Evolutionary conservation across 1,140 invertebrate genomes (phyloP).

Genomic region (Leptonema lineaticorne): DNA sequence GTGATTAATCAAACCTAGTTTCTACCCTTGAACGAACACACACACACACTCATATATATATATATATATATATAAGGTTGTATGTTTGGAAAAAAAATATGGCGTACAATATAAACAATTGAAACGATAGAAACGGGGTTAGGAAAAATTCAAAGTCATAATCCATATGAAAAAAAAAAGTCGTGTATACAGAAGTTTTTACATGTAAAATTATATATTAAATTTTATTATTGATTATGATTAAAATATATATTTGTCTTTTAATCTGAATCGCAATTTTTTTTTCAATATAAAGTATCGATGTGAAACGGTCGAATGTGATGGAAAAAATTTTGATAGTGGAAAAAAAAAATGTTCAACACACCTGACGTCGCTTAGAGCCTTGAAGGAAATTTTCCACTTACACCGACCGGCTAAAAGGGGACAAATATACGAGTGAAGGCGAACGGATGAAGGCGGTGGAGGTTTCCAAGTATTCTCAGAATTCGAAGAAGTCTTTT

Average conservation of each 20-base stretch:
- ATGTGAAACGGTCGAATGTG: no score
- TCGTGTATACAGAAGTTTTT: no score
- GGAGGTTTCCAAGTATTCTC: constrained; percentile 7
- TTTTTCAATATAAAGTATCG: no score
- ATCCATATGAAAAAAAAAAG: no score
- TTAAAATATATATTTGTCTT: no score
- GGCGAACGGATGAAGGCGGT: background rate
- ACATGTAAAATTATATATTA: no score
- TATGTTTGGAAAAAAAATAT: background rate
- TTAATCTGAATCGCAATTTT: no score
- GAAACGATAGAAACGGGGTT: background rate
- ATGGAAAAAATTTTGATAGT: background rate
- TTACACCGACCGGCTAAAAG: background rate
- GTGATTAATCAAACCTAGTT: background rate
- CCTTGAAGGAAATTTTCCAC: background rate
- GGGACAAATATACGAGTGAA: background rate
- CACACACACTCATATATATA: background rate
- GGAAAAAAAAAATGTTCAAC: background rate
- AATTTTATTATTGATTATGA: no score
- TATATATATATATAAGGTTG: background rate
- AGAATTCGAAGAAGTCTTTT: constrained; percentile 27
- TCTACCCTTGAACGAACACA: background rate
- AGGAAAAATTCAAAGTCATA: no score
- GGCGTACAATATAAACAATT: background rate
- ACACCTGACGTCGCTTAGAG: background rate